These are phyloP conservation scores for Phoenicopterus ruber DNA, from an alignment of 2,113 vertebrate species.

Conservation along the genomic window DNA sequence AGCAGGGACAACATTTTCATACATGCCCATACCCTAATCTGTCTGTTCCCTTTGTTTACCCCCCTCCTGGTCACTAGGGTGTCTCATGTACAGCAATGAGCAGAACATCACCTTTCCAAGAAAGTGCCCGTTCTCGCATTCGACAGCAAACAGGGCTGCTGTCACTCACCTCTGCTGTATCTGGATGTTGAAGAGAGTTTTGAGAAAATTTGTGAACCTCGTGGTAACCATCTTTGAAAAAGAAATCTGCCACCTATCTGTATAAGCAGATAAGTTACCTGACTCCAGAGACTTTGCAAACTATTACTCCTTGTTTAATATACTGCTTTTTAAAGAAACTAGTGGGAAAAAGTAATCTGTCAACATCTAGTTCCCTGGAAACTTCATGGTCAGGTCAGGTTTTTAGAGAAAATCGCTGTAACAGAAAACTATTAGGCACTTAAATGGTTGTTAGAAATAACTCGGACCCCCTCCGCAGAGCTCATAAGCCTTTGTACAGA, in stretches of 20 bases:
- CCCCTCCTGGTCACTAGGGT: background rate
- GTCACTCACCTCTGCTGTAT: background rate
- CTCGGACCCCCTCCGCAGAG: background rate
- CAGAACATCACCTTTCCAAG: background rate
- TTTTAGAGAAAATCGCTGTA: background rate
- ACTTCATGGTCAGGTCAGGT: background rate
- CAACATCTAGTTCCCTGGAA: background rate
- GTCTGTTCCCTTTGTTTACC: background rate
- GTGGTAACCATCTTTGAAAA: background rate
- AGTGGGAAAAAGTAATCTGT: background rate
- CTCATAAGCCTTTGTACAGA: background rate
- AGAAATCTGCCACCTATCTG: background rate
- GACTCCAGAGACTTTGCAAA: background rate
- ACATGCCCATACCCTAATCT: rapidly evolving
- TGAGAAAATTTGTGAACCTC: background rate
- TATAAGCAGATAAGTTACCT: background rate
- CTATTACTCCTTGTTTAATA: background rate
- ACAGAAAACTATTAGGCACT: background rate
- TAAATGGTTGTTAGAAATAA: background rate
- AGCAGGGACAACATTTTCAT: background rate
- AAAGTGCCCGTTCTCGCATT: background rate
- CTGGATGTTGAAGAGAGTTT: background rate
- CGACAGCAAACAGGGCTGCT: background rate
- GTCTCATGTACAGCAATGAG: background rate
- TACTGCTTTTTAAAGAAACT: background rate